Base-by-base conservation (phyloP, 2,113 vertebrate genomes). In the Neolamprologus fasciatus region DNA sequence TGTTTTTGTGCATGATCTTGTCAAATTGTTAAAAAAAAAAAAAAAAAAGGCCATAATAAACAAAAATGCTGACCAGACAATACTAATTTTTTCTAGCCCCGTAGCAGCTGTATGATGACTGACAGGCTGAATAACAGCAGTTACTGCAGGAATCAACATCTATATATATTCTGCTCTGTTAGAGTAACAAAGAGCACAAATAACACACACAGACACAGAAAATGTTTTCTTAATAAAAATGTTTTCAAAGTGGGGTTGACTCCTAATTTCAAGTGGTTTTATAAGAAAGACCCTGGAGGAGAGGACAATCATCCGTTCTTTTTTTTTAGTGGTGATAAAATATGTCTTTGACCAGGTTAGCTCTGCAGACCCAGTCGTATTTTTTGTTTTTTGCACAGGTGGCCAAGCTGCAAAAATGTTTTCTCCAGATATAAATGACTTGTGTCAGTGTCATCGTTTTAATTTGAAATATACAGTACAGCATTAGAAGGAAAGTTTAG, bases 61-160 rank as follows among this genome's bases (percentile, higher is more conserved):
- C 7, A 71, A 71, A 71, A 42, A 23, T 4, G n/a, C 0, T 42
- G 37, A 42, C 35, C 37, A 0, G 35, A 71, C 8, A 9, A 71
- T 0, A 9, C n/a, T 6, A 10, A 26, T 45, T 73, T 45, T 14
- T 45, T 26, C 37, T 0, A 17, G 37, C 0, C 37, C 8, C 0
- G 5, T 2, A 45, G 2, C n/a, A 45, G 68, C 68, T 73, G 21
- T 26, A 26, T 73, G 68, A 9, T 45, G 37, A 42, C n/a, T 26
- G 37, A 45, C 13, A 3, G 68, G 37, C 21, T 45, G 21, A 45
- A 73, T 45, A 45, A 73, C 21, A 73, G 8, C n/a, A 42, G 35
- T 71, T 40, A 1, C n/a, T 23, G 66, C 21, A 26, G 66, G 66
- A 45, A 42, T 45, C 66, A 42, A 23, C 35, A 16, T 71, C 5